These are phyloP conservation scores for Portevinia maculata DNA, from an alignment of 2,888 invertebrate genomes.

Conservation along the genomic window DNA sequence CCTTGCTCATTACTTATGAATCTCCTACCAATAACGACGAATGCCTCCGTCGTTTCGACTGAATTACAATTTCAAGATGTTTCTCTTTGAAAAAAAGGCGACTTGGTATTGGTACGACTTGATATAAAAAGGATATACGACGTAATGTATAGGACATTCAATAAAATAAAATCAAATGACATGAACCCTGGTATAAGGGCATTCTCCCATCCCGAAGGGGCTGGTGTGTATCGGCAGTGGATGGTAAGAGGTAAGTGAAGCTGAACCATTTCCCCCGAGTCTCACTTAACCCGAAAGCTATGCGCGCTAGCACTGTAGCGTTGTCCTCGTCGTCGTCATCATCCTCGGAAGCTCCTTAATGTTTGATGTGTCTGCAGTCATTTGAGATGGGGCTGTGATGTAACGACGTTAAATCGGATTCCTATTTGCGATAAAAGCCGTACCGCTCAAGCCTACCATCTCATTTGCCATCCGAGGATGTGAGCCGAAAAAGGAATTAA, in stretches of 20 bases:
- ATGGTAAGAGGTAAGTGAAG: constrained; percentile 35
- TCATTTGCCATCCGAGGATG: constrained; percentile 50
- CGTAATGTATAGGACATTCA: constrained; percentile 63
- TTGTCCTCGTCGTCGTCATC: constrained; percentile 22
- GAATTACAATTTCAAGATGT: constrained; percentile 73
- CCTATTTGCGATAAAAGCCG: constrained; percentile 69
- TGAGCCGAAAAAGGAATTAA: constrained; percentile 63
- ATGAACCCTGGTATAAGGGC: constrained; percentile 53
- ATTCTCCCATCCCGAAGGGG: not conserved
- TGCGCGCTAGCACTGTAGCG: constrained; percentile 3
- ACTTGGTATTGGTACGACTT: no score
- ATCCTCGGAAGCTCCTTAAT: constrained; percentile 76
- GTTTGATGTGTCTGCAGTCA: constrained; percentile 82
- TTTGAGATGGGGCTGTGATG: constrained; percentile 76
- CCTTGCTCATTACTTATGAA: constrained; percentile 73
- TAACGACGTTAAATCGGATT: constrained; percentile 73
- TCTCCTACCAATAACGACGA: constrained; percentile 66
- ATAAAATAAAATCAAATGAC: constrained; percentile 73
- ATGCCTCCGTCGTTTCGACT: constrained; percentile 66
- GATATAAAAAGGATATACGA: constrained; percentile 59
- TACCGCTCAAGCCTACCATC: constrained; percentile 65
- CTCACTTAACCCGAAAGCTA: constrained; percentile 65
- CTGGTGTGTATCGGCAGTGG: constrained; percentile 12
- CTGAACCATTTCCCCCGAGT: constrained; percentile 45
- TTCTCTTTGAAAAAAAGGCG: constrained; percentile 38